Evolutionary conservation across 2,888 invertebrate species (phyloP), one percentile per base, ranked within the genome.

Genomic region (Diarsia brunnea): DNA sequence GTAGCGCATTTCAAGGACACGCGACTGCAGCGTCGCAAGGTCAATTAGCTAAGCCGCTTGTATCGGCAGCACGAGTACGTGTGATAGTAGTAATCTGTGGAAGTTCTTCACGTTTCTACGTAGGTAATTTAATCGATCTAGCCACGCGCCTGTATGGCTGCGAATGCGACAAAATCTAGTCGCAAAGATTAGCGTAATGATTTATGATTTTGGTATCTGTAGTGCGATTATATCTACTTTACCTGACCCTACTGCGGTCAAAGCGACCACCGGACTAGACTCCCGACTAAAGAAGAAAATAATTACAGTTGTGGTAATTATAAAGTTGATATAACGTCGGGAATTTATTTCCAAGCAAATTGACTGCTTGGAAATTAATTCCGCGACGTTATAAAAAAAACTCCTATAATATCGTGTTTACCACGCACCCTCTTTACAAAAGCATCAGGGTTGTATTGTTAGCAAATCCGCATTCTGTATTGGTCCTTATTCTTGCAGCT

Each of bases 11-110:
- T 85, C 67, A 82, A 85, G 86, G 82, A 77, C 78, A 82, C 38
- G n/a, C 64, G 51, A 73, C 86, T 83, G 82, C 86, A 86, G 61
- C 43, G 73, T 83, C 61, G 49, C 73, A 83, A 83, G 82, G 82
- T 82, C 84, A 83, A 83, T 83, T 78, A 83, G 61, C 27, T 73
- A 77, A 72, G 64, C 69, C 60, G 60, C 27, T 69, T 67, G 68
- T 68, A 63, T 47, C 60, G 45, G 31, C 47, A 38, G 16, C 63
- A 64, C 43, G 53, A 74, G 81, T 31, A 55, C 21, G 16, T 38
- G 74, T 27, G 81, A 77, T 73, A 47, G 47, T 58, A 64, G 16
- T 81, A 64, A 64, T 81, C 81, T 64, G 55, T 77, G 55, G 53
- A 49, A 81, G 55, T 75, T 79, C 49, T 16, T n/a, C 19, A 27